Base-by-base conservation (phyloP, 2,113 vertebrate species). In the Lampris incognitus region DNA sequence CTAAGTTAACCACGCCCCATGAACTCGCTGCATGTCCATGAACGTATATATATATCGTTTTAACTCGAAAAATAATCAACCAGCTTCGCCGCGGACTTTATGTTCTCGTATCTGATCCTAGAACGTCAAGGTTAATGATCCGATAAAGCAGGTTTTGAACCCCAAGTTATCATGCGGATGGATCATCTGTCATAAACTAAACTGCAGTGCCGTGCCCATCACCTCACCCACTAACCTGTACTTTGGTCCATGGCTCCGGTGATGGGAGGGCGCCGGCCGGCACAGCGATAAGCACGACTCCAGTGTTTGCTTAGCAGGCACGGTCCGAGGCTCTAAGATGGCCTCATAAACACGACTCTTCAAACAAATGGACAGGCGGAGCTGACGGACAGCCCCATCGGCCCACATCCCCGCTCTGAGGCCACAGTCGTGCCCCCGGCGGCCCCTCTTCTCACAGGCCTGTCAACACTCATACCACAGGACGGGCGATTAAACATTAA, bases 401-500 rank as follows among this genome's bases (percentile, higher is more conserved):
- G 74, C 71, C 84, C 82, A 80, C 71, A 36, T 73, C 64, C 42
- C 68, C 54, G 51, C 69, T 79, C 69, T 57, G 37, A 76, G 57
- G 81, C 78, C 81, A 74, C 79, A 6, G n/a, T 70, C 41, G 39
- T 67, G 52, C n/a, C 79, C 74, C 52, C 7, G 2, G 37, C 41
- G 66, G 68, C 61, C 69, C 69, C 56, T 76, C 60, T 40, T 70
- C 82, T 73, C 50, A 83, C 68, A 82, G 82, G 83, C 54, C 80
- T 80, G 76, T 58, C 46, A 66, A 60, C 65, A 62, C 82, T 90
- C 83, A 76, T 72, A 55, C 87, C 84, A 76, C 76, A 75, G 66
- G 77, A 86, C 66, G 42, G 66, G 50, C 52, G 85, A 78, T 92
- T 90, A 89, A 88, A 85, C 74, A 93, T 93, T 92, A 91, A 92